Percentiles rank a stretch among this genome's conserved stretches.
These are phyloP conservation scores for Ceratina australensis DNA, from an alignment of 1,140 invertebrate genomes.

Conservation along the genomic window DNA sequence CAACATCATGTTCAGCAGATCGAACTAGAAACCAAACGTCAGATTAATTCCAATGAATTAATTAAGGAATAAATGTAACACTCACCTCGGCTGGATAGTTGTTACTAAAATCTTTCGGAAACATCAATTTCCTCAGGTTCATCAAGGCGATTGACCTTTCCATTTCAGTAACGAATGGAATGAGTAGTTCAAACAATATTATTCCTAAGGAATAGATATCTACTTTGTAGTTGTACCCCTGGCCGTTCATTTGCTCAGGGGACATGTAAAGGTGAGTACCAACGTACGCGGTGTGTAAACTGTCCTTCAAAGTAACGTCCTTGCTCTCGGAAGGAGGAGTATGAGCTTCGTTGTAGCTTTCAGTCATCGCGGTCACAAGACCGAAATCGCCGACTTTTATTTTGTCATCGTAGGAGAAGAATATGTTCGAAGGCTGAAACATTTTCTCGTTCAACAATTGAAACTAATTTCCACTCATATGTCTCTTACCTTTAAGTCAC, in stretches of 20 bases:
- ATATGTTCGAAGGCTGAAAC: conserved; percentile 95
- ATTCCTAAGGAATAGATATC: conserved; percentile 98
- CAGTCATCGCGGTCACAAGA: conserved; percentile 91
- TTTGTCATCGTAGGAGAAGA: conserved; percentile 93
- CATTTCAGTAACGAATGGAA: conserved; percentile 94
- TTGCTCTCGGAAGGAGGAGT: conserved; percentile 62
- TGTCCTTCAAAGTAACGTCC: conserved; percentile 51
- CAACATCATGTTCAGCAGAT: conserved; percentile 88
- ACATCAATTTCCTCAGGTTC: conserved; percentile 83
- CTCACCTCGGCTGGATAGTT: conserved; percentile 86
- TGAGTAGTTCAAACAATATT: conserved; percentile 95
- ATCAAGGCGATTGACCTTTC: conserved; percentile 87
- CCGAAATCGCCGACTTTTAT: conserved; percentile 99
- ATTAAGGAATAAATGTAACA: neutral
- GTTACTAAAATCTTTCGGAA: conserved; percentile 85
- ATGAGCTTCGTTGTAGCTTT: conserved; percentile 80
- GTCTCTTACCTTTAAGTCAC: conserved; percentile 91
- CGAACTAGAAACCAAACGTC: conserved; percentile 80
- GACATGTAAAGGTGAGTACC: conserved; percentile 98
- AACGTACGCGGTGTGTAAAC: conserved; percentile 84
- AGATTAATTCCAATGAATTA: conserved; percentile 14
- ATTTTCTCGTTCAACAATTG: neutral
- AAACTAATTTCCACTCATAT: too few relatives aligned
- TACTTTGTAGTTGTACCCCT: conserved; percentile 94
- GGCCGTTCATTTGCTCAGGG: conserved; percentile 92